Evolutionary conservation across 2,797 vertebrate genomes (phyloP).

Genomic region (Poeciliopsis presidionis): DNA sequence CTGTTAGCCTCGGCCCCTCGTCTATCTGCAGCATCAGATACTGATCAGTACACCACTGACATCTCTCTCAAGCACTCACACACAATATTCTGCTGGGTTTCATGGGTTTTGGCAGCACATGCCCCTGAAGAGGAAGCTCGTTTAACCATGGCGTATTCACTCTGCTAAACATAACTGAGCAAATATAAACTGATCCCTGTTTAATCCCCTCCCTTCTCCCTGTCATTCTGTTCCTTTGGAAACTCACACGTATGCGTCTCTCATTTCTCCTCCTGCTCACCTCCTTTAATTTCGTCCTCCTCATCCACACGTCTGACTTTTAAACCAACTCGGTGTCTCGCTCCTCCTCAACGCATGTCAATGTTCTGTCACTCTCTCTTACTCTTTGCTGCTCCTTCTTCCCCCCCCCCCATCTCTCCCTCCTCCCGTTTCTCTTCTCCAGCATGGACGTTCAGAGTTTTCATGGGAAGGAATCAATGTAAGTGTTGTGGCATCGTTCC

Average conservation of each 20-base stretch:
- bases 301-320: conserved; percentile 50
- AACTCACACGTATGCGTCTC: conserved; percentile 58
- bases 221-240: conserved; percentile 68
- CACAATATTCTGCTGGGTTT: conserved; percentile 38
- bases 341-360: conserved; percentile 50
- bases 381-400: conserved; percentile 55
- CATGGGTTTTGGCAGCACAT: conserved; percentile 53
- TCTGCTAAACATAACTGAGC: conserved; percentile 64
- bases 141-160: conserved; percentile 59
- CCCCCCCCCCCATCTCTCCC: conserved; percentile 48
- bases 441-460: conserved; percentile 98
- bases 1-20: conserved; percentile 38
- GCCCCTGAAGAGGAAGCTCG: conserved; percentile 52
- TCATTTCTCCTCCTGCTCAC: conserved; percentile 20
- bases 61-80: conserved; percentile 36
- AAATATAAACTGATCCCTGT: conserved; percentile 75
- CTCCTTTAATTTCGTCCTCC: conserved; percentile 39
- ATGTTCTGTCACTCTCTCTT: conserved; percentile 71
- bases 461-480: conserved; percentile 99
- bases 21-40: conserved; percentile 66
- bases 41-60: conserved; percentile 43
- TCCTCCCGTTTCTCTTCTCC: conserved; percentile 76
- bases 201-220: conserved; percentile 67
- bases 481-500: conserved; percentile 83
- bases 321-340: conserved; percentile 27